Evolutionary conservation across 2,113 vertebrate genomes (phyloP).

Genomic region (Candoia aspera): DNA sequence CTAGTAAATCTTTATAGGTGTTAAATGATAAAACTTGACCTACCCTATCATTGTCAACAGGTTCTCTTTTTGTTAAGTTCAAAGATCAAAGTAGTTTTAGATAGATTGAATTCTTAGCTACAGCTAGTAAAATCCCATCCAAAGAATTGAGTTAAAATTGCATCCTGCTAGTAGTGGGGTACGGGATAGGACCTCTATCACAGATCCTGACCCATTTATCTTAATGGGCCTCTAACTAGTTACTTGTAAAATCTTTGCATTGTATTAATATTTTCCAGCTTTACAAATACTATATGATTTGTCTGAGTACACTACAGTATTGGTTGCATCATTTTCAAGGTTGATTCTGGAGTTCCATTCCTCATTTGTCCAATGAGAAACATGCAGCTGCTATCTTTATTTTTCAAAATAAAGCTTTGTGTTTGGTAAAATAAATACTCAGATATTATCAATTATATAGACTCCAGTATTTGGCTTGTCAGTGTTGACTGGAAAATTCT

Average conservation of each 20-base stretch:
- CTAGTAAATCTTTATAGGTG: not conserved
- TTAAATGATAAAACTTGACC: not conserved
- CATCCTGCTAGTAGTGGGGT: not conserved
- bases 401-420: not conserved
- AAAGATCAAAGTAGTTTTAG: not conserved
- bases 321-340: not conserved
- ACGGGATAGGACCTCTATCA: not conserved
- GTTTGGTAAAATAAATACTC: not conserved
- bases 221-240: not conserved
- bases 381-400: not conserved
- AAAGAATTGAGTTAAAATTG: not conserved
- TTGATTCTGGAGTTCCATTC: not conserved
- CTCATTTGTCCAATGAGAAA: no score
- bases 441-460: not conserved
- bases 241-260: not conserved
- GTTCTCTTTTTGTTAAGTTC: not conserved
- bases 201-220: not conserved
- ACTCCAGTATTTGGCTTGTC: not conserved
- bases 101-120: not conserved
- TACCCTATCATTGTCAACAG: not conserved
- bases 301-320: not conserved
- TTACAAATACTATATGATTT: not conserved
- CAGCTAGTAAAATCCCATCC: no score
- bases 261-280: not conserved
- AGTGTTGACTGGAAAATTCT: not conserved